Base-by-base conservation (phyloP, 2,888 invertebrate species). In the Acanthopleura granulata region DNA sequence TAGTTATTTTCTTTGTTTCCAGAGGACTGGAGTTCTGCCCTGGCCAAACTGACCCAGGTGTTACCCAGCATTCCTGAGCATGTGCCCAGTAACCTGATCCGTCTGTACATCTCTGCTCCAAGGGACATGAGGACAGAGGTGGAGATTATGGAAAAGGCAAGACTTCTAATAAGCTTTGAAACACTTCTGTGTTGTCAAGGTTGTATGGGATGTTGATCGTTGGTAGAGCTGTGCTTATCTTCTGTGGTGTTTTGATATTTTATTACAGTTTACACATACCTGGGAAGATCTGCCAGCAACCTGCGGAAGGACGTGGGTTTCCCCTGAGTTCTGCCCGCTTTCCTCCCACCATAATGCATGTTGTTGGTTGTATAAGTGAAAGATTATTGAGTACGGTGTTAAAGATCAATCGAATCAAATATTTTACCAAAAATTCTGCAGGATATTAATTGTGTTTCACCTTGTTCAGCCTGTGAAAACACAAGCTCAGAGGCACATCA, bases 21-120 rank as follows among this genome's bases (percentile, higher is more conserved):
- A 89, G 89, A 89, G 78, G 89, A 90, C 72, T 90, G 89, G 89
- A 84, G 83, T 51, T 80, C 84, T 1, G 88, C 86, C 11, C 77
- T 87, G 16, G 85, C 87, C 49, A 89, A 85, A 61, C 75, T 87
- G 71, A 82, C 84, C 62, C 85, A 88, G 69, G 76, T 84, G 3
- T 81, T 85, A 25, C 85, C 85, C 22, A 80, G 79, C 22, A 79
- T 86, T 12, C 84, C 88, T 0, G 85, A 87, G 30, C 84, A 87
- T 25, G 78, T 86, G 6, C 79, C 85, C 30, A 84, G 84, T 70
- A 85, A 84, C 76, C 79, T 83, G 14, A 78, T 89, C 18, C 78
- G 85, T 12, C 78, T 90, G 18, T 90, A 87, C 74, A 82, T 87
- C 9, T 84, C 86, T 6, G 83, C 85, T 15, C 82, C 88, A 4